Evolutionary conservation across 2,113 vertebrate species (phyloP).

Genomic region (Peromyscus californicus): DNA sequence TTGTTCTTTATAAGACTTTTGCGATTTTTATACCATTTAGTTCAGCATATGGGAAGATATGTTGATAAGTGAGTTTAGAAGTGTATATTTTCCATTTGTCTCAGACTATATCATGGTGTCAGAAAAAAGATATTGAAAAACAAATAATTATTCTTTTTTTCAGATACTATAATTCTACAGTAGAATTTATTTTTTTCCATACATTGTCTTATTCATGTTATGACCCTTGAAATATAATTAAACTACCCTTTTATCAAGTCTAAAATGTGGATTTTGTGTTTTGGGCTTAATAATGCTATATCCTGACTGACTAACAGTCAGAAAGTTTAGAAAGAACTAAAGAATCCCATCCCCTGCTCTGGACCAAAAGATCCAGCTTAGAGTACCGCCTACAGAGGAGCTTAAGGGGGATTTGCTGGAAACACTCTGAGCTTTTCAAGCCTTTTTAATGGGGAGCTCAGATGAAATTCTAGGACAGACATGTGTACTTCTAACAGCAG

Average conservation of each 20-base stretch:
- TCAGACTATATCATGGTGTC: background rate
- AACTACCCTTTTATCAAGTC: conserved; percentile 2
- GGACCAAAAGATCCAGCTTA: conserved; percentile 47
- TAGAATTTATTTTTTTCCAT: background rate
- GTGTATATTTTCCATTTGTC: background rate
- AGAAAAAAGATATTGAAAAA: background rate
- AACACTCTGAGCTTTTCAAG: conserved; percentile 45
- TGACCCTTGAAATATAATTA: conserved; percentile 54
- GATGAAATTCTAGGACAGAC: background rate
- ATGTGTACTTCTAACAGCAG: background rate
- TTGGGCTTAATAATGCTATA: conserved; percentile 36
- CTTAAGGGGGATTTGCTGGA: conserved; percentile 64
- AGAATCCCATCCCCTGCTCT: conserved; percentile 30
- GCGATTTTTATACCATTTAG: background rate
- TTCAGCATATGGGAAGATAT: background rate
- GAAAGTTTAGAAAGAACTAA: conserved; percentile 28
- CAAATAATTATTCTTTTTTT: background rate
- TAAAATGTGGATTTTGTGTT: conserved; percentile 41
- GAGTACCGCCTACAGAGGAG: conserved; percentile 15
- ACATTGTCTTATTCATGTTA: background rate
- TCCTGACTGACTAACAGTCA: conserved; percentile 45
- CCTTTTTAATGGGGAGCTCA: conserved; percentile 56
- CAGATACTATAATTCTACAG: background rate
- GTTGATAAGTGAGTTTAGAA: background rate
- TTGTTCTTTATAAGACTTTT: background rate